Base-by-base conservation (phyloP, 2,797 vertebrate genomes). In the Neosilurus hyrtlii region DNA sequence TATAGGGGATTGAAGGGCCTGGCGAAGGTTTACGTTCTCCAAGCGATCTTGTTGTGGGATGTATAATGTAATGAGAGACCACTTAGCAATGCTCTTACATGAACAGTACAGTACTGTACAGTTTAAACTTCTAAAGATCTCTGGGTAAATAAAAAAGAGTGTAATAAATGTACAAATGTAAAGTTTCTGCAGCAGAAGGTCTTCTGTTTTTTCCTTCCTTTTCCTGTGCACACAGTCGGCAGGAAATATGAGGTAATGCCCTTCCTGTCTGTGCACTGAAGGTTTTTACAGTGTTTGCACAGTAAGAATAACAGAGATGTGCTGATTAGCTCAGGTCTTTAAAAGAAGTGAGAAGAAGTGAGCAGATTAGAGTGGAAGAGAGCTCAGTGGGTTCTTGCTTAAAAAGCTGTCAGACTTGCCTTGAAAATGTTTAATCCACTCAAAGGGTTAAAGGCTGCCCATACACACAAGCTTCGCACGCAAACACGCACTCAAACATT, bases 391-490 rank as follows among this genome's bases (percentile, higher is more conserved):
- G 1, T 9, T 7, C 43, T 1, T 61, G 20, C 15, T 20, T 62
- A 15, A 26, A 24, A 52, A 16, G 16, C 52, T 56, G 24, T 74
- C 52, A 57, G 24, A 72, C 24, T 16, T 0, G 14, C 52, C 56
- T 54, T 16, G 3, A 35, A 79, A 79, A 20, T 65, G 70, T 86
- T 80, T 81, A 78, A 75, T 63, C 56, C 3, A 49, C 52, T 65
- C 56, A 73, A 57, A 51, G 80, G n/a, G 14, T 59, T 75, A 26
- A 24, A 35, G 4, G 9, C 52, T 18, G 24, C 18, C 0, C 77
- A 26, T 52, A 68, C 79, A 15, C 7, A 18, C 30, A 11, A 35
- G 2, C 52, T 76, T 20, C n/a, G 65, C 51, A 67, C 66, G 26
- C 79, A 56, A 67, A 3, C 52, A 20, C 79, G 61, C 22, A 71